Evolutionary conservation across 2,113 vertebrate species (phyloP).

Genomic region (Takifugu bimaculatus): DNA sequence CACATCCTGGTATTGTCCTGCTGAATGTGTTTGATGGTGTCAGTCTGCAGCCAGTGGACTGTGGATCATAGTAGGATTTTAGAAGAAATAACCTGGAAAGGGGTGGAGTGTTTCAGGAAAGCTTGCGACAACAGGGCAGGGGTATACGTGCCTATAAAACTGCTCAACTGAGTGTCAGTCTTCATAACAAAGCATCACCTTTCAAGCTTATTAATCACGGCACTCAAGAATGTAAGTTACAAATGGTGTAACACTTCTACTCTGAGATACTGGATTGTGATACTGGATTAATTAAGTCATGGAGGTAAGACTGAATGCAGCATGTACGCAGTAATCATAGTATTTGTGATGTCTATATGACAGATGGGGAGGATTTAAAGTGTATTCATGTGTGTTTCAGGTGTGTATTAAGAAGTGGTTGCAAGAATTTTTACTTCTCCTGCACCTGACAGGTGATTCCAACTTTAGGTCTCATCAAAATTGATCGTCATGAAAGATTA

Average conservation of each 20-base stretch:
- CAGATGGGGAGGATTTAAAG: background rate
- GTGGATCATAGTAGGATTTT: slow-evolving; percentile 22
- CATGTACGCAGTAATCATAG: background rate
- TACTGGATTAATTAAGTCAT: slow-evolving; percentile 31
- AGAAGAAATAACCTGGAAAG: slow-evolving; percentile 45
- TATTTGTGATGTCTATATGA: background rate
- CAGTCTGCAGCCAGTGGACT: slow-evolving; percentile 41
- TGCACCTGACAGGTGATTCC: slow-evolving; percentile 63
- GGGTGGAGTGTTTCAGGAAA: slow-evolving; percentile 29
- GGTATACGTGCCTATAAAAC: slow-evolving; percentile 48
- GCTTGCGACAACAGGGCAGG: slow-evolving; percentile 18
- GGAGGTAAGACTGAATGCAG: slow-evolving; percentile 50
- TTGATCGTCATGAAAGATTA: background rate
- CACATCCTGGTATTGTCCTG: slow-evolving; percentile 72
- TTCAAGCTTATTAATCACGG: slow-evolving; percentile 18
- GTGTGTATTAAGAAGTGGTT: slow-evolving; percentile 18
- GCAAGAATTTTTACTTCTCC: slow-evolving; percentile 40
- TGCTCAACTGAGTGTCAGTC: slow-evolving; percentile 13
- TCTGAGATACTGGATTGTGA: slow-evolving; percentile 7
- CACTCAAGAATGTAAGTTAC: slow-evolving; percentile 12
- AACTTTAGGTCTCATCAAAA: background rate
- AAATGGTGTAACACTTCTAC: slow-evolving; percentile 4
- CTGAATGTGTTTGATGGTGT: slow-evolving; percentile 46
- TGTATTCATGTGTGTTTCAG: slow-evolving; percentile 44
- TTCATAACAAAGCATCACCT: slow-evolving; percentile 1